Evolutionary conservation across 2,113 vertebrate species (phyloP).

Genomic region (Lampris incognitus): DNA sequence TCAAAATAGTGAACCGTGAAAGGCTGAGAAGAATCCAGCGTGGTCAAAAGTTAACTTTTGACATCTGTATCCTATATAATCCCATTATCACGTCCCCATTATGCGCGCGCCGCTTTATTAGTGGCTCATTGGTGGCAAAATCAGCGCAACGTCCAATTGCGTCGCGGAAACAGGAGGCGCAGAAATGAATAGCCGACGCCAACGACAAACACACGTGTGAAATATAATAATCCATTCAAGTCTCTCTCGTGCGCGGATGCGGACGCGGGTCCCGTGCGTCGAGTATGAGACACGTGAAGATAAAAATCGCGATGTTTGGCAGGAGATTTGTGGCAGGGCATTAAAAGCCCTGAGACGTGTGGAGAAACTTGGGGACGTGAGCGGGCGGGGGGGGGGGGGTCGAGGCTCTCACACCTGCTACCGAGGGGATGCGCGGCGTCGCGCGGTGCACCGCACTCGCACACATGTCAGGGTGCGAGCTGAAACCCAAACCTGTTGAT

Average conservation of each 20-base stretch:
- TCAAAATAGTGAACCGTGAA: slow-evolving; percentile 39
- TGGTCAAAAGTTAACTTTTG: slow-evolving; percentile 25
- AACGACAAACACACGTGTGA: too few relatives aligned
- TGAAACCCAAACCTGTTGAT: slow-evolving; percentile 75
- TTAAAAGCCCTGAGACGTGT: not conserved
- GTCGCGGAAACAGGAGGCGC: not conserved
- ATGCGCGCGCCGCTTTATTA: slow-evolving; percentile 7
- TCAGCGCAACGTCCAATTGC: not conserved
- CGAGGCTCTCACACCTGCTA: slow-evolving; percentile 42
- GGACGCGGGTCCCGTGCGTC: too few relatives aligned
- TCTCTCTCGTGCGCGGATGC: too few relatives aligned
- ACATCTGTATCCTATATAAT: slow-evolving; percentile 26
- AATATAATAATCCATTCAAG: too few relatives aligned
- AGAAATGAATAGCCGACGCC: not conserved
- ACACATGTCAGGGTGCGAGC: slow-evolving; percentile 25
- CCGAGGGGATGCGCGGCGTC: not conserved
- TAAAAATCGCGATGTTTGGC: not conserved
- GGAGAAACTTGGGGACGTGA: slow-evolving; percentile 22
- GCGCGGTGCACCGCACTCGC: not conserved
- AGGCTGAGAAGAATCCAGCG: slow-evolving; percentile 6
- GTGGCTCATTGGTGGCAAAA: not conserved
- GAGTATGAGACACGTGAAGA: too few relatives aligned
- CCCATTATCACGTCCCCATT: slow-evolving; percentile 24
- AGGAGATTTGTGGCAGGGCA: not conserved
- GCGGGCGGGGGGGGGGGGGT: slow-evolving; percentile 11